Base-by-base conservation (phyloP, 2,797 vertebrate genomes). In the Crocodylus rhombifer region DNA sequence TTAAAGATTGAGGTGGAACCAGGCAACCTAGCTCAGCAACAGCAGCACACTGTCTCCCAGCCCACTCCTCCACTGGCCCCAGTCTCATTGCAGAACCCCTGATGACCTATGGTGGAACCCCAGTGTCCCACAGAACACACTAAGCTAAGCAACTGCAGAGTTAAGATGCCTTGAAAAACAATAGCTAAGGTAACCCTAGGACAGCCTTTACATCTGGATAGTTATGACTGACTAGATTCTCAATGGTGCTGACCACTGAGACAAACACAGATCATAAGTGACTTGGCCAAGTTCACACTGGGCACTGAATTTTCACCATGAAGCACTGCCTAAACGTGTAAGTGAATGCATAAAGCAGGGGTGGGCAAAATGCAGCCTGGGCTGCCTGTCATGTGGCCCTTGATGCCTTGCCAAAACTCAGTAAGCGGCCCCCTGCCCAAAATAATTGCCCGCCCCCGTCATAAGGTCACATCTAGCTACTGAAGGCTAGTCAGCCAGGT, bases 141-240 rank as follows among this genome's bases (percentile, higher is more conserved):
- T 51, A 10, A 51, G 42, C 42, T 33, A 87, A 93, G 74, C 77
- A 71, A 91, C 91, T 93, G 84, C 88, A 90, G 88, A 79, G 56
- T 82, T 91, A 92, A 92, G 82, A 30, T 80, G 73, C 78, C 92
- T 86, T 60, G 56, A 64, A 86, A 92, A 94, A 88, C 42, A 76
- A 86, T 69, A 62, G 69, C 81, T 51, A 11, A 28, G 33, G 85
- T 21, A 75, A 65, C 87, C 92, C 94, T 94, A 88, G 58, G 82
- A 56, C 1, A 77, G 81, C 69, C 79, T 86, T 92, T 67, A 7
- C 80, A 86, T 85, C 80, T 73, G 58, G 83, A 25, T 15, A 73
- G 36, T 51, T 26, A 15, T 23, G 36, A 58, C 88, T 55, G 79
- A 60, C 60, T 62, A 83, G 16, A 84, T 26, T 92, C 91, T 84